These are phyloP conservation scores for Perccottus glenii DNA, from an alignment of 2,113 vertebrate genomes.

Conservation along the genomic window DNA sequence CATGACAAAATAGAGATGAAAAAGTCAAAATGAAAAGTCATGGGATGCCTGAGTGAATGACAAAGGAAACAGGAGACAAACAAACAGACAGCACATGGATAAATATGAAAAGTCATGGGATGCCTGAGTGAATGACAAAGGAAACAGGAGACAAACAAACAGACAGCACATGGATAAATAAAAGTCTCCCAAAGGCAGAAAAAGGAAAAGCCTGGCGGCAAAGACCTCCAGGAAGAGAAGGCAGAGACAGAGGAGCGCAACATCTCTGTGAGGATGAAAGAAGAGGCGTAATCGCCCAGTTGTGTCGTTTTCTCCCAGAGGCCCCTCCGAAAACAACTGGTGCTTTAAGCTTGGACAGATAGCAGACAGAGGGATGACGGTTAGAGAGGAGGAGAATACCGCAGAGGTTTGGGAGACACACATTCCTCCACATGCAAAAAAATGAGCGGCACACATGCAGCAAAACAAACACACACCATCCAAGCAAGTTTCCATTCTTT, in stretches of 20 bases:
- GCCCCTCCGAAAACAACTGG: conserved; percentile 67
- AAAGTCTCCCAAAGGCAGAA: conserved; percentile 52
- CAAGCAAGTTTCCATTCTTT: conserved; percentile 19
- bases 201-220: conserved; percentile 53
- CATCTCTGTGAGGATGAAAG: conserved; percentile 70
- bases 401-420: conserved; percentile 38
- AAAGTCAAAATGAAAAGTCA: conserved; percentile 26
- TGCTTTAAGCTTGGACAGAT: conserved; percentile 74
- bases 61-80: conserved; percentile 17
- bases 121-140: conserved; percentile 24
- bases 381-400: conserved; percentile 61
- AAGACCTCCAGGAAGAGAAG: conserved; percentile 64
- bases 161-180: conserved; percentile 43
- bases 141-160: conserved; percentile 23
- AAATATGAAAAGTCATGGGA: conserved; percentile 31
- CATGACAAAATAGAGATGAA: conserved; percentile 8
- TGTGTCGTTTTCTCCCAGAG: conserved; percentile 70
- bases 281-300: conserved; percentile 65
- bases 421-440: conserved; percentile 3
- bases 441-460: not conserved
- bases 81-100: too few species aligned
- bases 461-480: conserved; percentile 4
- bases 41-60: conserved; percentile 32
- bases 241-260: conserved; percentile 54
- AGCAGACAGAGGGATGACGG: conserved; percentile 69